Evolutionary conservation across 2,113 vertebrate species (phyloP).

Genomic region (Cyanoramphus novaezelandiae): DNA sequence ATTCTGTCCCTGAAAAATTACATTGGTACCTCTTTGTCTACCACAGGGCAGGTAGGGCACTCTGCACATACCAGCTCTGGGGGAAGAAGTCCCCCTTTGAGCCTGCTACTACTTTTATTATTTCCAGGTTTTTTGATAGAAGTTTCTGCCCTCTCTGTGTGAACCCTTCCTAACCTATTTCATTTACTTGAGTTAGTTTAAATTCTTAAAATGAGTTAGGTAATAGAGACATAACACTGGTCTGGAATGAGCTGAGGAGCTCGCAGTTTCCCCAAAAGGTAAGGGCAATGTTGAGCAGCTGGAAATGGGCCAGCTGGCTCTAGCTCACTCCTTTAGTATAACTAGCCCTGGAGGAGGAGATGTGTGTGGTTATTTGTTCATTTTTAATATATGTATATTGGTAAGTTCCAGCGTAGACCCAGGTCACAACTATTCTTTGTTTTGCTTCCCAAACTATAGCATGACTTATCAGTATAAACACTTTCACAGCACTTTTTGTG

Average conservation of each 20-base stretch:
- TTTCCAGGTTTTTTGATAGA: neutral
- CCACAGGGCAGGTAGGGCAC: neutral
- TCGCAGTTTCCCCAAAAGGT: neutral
- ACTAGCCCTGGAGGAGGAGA: neutral
- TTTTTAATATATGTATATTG: neutral
- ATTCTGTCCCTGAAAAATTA: neutral
- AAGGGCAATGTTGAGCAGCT: neutral
- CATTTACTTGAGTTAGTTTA: slow-evolving; percentile 1
- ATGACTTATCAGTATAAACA: neutral
- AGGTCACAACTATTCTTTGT: neutral
- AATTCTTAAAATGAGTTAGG: neutral
- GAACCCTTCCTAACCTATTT: slow-evolving; percentile 34
- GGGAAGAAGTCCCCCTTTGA: neutral
- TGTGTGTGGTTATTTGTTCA: neutral
- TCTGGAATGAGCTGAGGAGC: neutral
- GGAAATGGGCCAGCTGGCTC: slow-evolving; percentile 8
- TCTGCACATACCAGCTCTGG: neutral
- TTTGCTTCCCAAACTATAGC: neutral
- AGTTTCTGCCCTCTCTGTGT: neutral
- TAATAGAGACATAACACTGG: neutral
- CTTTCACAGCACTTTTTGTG: neutral
- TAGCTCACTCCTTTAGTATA: neutral
- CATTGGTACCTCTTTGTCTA: neutral
- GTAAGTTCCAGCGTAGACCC: neutral
- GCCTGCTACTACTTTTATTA: neutral